phyloP scores from a whole-genome alignment of 35 echinoderm and acorn worm species.

The Chiridota heheva region DNA sequence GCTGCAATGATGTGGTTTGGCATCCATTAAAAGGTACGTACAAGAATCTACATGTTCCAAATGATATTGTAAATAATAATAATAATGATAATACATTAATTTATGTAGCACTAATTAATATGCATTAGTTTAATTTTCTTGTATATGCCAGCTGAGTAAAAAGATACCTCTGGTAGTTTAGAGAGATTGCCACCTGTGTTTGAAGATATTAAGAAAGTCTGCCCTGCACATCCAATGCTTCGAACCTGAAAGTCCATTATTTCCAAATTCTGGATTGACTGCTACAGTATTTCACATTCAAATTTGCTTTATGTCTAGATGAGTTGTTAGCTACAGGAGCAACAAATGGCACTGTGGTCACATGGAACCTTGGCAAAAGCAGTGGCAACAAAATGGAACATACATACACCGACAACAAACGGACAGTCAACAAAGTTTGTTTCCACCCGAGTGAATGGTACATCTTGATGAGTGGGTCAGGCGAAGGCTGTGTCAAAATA shows the following conservation, averaged over 20 bases:
- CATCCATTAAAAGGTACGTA: conserved; percentile 77
- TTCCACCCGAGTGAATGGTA: conserved; percentile 89
- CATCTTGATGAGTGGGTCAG: conserved; percentile 91
- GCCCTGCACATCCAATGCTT: too few relatives aligned
- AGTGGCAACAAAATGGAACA: conserved; percentile 83
- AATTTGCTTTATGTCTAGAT: conserved; percentile 52
- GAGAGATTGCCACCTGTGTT: too few relatives aligned
- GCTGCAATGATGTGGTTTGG: conserved; percentile 91
- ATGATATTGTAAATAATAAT: too few relatives aligned
- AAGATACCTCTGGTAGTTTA: too few relatives aligned
- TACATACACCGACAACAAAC: conserved; percentile 77
- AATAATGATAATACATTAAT: too few relatives aligned
- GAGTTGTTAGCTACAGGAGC: conserved; percentile 85
- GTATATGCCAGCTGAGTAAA: too few relatives aligned
- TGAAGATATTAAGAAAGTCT: too few relatives aligned
- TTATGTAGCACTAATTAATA: too few relatives aligned
- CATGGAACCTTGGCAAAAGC: conserved; percentile 74
- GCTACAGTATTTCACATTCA: too few relatives aligned
- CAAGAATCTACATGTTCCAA: not conserved
- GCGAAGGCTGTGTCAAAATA: conserved; percentile 70
- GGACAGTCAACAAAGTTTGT: conserved; percentile 88
- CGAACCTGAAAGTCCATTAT: too few relatives aligned
- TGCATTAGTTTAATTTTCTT: too few relatives aligned
- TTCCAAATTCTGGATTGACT: too few relatives aligned
- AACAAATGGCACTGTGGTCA: conserved; percentile 89